Base-by-base conservation (phyloP, 92 coral and sea anemone genomes). In the Epizoanthus illoricatus region DNA sequence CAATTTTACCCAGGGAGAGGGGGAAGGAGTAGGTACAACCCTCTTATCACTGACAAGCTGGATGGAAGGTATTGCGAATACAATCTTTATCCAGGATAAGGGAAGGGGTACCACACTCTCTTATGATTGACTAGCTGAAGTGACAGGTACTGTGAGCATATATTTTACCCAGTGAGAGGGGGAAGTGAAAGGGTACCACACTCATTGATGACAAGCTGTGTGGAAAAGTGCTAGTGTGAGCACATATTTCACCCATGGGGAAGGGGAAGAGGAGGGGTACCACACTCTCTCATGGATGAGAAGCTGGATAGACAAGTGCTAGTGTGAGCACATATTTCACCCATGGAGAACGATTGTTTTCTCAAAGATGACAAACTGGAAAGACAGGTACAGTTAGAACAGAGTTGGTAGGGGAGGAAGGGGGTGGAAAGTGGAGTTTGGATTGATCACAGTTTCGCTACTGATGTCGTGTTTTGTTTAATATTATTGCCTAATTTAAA, bases 271-370 rank as follows among this genome's bases (percentile, higher is more conserved):
- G 3, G 12, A 13, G 10, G 56, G 36, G 15, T 52, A 11, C 56
- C 15, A 11, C 56, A 52, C 9, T 86, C 98, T 17, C 73, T 93
- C 5, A 69, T 84, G 76, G 96, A 95, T 72, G 96, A 95, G 79
- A 81, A 87, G 61, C 74, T 93, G 10, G 55, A 65, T 21, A 80
- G 88, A 36, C 90, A 93, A 86, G 97, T 92, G n/a, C 18, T 7
- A 4, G 10, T n/a, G 55, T 6, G 55, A 47, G 54, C 54, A 47
- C 54, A 47, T 5, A 5, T 10, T 3, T 47, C 7, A 47, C 54
- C 54, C 54, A 47, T 6, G 54, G 54, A 47, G 54, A 47, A n/a
- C n/a, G 54, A 10, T 2, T 12, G 56, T 52, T 49, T 11, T 49
- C 55, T 49, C 11, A 7, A 9, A 12, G 15, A 9, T 7, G 16